phyloP scores from a whole-genome alignment of 1,140 invertebrate genomes.

The Drosophila bocki region DNA sequence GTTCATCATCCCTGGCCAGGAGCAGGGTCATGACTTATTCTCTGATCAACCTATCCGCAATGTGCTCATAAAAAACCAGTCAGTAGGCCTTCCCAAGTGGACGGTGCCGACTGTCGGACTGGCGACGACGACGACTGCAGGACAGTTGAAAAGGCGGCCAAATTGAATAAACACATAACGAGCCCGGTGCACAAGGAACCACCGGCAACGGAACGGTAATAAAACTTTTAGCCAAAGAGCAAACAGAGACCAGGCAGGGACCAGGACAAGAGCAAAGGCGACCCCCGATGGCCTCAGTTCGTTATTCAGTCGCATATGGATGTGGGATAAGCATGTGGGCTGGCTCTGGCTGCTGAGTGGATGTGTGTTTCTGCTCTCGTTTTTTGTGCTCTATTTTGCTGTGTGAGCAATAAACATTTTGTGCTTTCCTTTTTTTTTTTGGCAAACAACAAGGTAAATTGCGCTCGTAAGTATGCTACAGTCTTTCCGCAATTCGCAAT shows the following conservation, averaged over 20 bases:
- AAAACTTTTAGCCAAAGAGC: conserved; percentile 76
- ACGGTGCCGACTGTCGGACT: conserved; percentile 1
- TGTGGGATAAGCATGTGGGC: conserved; percentile 6
- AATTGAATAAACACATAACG: conserved; percentile 84
- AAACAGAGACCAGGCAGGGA: conserved; percentile 26
- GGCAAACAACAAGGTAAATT: conserved; percentile 68
- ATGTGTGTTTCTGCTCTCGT: conserved; percentile 15
- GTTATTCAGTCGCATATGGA: conserved; percentile 49
- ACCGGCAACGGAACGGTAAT: conserved; percentile 69
- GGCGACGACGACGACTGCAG: conserved; percentile 12
- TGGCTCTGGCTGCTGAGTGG: conserved; percentile 25
- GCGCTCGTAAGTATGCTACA: conserved; percentile 76
- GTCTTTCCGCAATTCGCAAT: conserved; percentile 42
- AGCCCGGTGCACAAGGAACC: conserved; percentile 58
- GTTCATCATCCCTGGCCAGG: conserved; percentile 12
- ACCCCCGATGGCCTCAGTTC: conserved; percentile 65
- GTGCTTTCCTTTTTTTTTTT: conserved; percentile 18
- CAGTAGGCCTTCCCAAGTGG: conserved; percentile 49
- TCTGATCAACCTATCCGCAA: conserved; percentile 65
- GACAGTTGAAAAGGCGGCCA: conserved; percentile 38
- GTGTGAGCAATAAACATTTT: conserved; percentile 68
- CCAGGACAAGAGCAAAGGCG: conserved; percentile 17
- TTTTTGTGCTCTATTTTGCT: conserved; percentile 47
- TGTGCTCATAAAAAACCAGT: conserved; percentile 55
- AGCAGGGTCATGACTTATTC: conserved; percentile 11